These are phyloP conservation scores for Crepidodera aurea DNA, from an alignment of 2,888 invertebrate species.

Conservation along the genomic window DNA sequence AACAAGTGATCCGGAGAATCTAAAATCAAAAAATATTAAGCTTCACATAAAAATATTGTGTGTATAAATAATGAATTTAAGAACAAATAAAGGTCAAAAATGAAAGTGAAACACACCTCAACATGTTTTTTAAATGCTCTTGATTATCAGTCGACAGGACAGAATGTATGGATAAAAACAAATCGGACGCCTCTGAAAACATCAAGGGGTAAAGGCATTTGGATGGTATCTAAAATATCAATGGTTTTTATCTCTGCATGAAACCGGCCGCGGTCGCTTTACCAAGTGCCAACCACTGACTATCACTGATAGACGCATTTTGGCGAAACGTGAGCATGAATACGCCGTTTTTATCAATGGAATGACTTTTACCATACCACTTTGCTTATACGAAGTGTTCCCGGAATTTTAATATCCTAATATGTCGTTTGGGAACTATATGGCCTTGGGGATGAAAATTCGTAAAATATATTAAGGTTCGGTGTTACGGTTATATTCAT, in stretches of 20 bases:
- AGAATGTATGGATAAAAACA: background rate
- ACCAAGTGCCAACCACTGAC: background rate
- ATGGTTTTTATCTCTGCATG: background rate
- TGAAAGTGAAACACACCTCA: too few relatives aligned
- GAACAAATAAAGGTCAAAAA: too few relatives aligned
- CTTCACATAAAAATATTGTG: too few relatives aligned
- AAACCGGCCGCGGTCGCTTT: background rate
- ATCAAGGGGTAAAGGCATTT: background rate
- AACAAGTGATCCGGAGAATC: too few relatives aligned
- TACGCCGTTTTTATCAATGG: conserved; percentile 9
- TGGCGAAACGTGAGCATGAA: conserved; percentile 8
- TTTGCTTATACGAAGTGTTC: background rate
- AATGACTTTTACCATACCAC: conserved; percentile 2
- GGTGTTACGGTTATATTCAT: too few relatives aligned
- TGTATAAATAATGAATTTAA: too few relatives aligned
- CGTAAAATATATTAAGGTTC: too few relatives aligned
- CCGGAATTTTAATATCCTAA: conserved; percentile 4
- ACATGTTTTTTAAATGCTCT: too few relatives aligned
- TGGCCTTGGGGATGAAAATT: background rate
- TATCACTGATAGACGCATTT: conserved; percentile 6
- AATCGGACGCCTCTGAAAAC: background rate
- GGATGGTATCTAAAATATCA: background rate
- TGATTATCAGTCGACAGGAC: too few relatives aligned
- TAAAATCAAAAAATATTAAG: too few relatives aligned
- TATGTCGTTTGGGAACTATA: background rate